These are phyloP conservation scores for Mus pahari DNA, from an alignment of 2,113 vertebrate genomes.

Conservation along the genomic window DNA sequence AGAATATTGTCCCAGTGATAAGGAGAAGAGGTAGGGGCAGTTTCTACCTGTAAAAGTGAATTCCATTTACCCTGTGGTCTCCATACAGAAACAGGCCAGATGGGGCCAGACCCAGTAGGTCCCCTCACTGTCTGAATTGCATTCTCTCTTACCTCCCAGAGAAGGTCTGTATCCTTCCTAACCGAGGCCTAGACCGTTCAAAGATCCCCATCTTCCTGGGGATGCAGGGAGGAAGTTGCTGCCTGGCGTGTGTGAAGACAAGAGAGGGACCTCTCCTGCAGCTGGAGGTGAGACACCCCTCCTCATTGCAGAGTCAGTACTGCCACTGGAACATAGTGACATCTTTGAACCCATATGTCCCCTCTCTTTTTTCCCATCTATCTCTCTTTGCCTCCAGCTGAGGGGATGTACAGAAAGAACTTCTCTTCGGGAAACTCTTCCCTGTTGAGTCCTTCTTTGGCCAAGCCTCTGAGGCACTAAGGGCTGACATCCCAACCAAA, in stretches of 20 bases:
- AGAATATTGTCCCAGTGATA: background rate
- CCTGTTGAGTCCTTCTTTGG: background rate
- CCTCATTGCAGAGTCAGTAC: background rate
- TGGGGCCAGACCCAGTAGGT: too few species aligned
- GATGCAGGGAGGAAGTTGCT: slow-evolving; percentile 72
- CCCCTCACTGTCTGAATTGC: background rate
- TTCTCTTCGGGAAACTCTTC: background rate
- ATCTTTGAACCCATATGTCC: rapidly evolving
- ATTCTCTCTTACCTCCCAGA: slow-evolving; percentile 60
- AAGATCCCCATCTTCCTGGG: slow-evolving; percentile 79
- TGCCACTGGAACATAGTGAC: background rate
- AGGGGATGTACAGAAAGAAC: background rate
- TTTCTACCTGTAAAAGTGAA: background rate
- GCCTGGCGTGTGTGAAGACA: slow-evolving; percentile 75
- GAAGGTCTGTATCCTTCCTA: slow-evolving; percentile 79
- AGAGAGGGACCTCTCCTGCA: slow-evolving; percentile 69
- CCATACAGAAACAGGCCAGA: background rate
- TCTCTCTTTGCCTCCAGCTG: background rate
- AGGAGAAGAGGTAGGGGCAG: background rate
- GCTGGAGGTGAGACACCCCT: slow-evolving; percentile 72
- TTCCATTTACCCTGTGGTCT: background rate
- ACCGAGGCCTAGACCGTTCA: slow-evolving; percentile 68
- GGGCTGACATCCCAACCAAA: background rate
- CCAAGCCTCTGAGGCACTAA: background rate
- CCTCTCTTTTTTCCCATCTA: background rate